Evolutionary conservation across 1,140 invertebrate species (phyloP).

Genomic region (Zaprionus africanus): DNA sequence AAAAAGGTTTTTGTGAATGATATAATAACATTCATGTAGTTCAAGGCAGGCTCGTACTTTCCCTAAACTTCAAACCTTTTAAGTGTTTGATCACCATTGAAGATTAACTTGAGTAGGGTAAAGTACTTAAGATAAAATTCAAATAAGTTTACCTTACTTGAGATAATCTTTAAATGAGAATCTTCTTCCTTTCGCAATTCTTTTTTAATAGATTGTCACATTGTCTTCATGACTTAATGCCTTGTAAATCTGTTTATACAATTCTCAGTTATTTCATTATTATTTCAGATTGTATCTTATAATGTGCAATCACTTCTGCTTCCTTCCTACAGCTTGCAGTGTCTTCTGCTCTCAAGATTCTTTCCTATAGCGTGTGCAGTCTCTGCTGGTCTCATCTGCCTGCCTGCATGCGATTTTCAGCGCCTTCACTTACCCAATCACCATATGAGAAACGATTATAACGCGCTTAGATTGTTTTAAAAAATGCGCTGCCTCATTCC

Average conservation of each 20-base stretch:
- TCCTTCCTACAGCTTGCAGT: neutral
- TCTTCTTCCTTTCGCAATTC: neutral
- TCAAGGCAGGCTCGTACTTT: too few species aligned
- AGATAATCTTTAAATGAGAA: too few species aligned
- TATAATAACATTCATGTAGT: neutral
- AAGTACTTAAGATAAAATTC: too few species aligned
- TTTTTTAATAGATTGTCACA: neutral
- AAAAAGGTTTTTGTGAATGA: neutral
- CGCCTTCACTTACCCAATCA: neutral
- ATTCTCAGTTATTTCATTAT: neutral
- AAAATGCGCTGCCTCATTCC: neutral
- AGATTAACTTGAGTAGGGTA: too few species aligned
- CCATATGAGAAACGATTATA: neutral
- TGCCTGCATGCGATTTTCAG: neutral
- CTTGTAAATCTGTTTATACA: neutral
- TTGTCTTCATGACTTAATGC: too few species aligned
- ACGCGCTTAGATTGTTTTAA: neutral
- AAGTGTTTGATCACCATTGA: too few species aligned
- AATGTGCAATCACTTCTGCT: neutral
- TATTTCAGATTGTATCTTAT: neutral
- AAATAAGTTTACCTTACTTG: too few species aligned
- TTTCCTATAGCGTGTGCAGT: neutral
- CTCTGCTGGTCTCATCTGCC: neutral
- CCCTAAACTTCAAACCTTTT: too few species aligned
- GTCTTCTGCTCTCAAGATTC: neutral